Percentiles rank a stretch among this genome's conserved stretches.
Evolutionary conservation across 2,797 vertebrate species (phyloP).

Genomic region (Halcyon smyrnensis): DNA sequence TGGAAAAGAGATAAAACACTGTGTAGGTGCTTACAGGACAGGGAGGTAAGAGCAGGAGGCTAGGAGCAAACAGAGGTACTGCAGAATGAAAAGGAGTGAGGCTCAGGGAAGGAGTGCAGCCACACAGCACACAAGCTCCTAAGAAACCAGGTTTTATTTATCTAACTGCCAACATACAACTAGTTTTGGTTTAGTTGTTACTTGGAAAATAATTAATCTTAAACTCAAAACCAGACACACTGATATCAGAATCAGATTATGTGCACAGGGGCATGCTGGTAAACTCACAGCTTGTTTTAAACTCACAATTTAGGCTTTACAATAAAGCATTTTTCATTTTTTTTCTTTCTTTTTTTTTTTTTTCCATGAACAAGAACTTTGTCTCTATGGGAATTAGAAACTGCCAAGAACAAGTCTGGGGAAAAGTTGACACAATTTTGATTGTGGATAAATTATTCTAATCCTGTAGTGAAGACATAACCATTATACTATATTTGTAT

Average conservation of each 20-base stretch:
- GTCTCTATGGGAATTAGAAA: background rate
- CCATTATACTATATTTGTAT: background rate
- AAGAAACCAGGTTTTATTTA: background rate
- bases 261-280: background rate
- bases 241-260: background rate
- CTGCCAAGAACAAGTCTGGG: background rate
- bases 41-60: background rate
- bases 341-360: too few species aligned
- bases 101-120: background rate
- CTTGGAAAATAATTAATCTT: background rate
- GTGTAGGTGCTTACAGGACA: background rate
- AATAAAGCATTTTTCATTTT: accelerated
- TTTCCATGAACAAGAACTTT: background rate
- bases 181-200: background rate
- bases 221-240: background rate
- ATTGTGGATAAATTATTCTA: background rate
- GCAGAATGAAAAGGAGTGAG: background rate
- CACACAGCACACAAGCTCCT: background rate
- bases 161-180: background rate
- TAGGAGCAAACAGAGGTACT: background rate
- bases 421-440: background rate
- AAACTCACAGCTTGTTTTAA: background rate
- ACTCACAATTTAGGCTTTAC: background rate
- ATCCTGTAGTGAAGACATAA: background rate
- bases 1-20: background rate